Evolutionary conservation across 2,797 vertebrate species (phyloP).

Genomic region (Rhincodon typus): DNA sequence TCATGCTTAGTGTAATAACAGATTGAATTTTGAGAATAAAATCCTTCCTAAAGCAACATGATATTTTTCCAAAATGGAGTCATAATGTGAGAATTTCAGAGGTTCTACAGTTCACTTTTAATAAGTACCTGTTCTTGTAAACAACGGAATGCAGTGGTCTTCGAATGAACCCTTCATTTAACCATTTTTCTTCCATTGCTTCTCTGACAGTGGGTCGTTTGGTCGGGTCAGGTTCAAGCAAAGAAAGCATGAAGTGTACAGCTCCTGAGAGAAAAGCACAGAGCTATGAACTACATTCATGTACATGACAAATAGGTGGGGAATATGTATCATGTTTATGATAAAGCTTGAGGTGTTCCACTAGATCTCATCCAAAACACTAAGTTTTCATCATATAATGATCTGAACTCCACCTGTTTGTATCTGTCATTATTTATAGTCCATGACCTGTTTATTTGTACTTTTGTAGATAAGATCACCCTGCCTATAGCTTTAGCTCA

Average conservation of each 20-base stretch:
- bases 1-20: neutral
- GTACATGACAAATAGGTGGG: neutral
- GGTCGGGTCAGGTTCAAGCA: constrained; percentile 67
- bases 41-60: neutral
- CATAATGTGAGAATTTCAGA: too few species aligned
- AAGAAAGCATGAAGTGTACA: constrained; percentile 65
- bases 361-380: neutral
- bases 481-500: neutral
- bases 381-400: neutral
- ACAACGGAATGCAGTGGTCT: constrained; percentile 53
- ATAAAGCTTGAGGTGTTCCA: neutral
- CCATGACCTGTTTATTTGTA: neutral
- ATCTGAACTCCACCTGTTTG: neutral
- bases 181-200: constrained; percentile 68
- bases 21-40: neutral
- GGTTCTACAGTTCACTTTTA: constrained; percentile 42
- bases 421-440: neutral
- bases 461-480: neutral
- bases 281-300: neutral
- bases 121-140: constrained; percentile 61
- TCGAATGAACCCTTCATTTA: constrained; percentile 64
- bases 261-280: constrained; percentile 50
- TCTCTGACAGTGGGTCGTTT: constrained; percentile 65
- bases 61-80: neutral
- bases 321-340: neutral